Conservation (phyloP, 1,140 invertebrate species). For the Drusus annulatus region DNA sequence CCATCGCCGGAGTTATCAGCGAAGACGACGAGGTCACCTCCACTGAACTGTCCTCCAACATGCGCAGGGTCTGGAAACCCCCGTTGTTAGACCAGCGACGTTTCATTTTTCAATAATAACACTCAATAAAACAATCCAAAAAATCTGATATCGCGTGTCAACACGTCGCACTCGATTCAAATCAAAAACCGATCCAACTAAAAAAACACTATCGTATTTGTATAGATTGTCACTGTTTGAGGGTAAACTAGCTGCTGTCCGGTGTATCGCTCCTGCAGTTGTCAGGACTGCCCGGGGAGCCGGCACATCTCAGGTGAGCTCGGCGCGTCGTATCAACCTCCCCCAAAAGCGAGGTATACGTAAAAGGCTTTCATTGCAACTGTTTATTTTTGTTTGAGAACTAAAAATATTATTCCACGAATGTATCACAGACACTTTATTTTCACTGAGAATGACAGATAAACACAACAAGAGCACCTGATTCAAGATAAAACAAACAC, state of each 20-base stretch:
- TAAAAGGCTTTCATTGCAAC: constrained; percentile 8
- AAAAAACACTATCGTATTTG: too few relatives aligned
- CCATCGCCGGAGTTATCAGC: constrained; percentile 73
- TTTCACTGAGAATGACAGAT: not conserved
- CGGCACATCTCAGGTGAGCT: not conserved
- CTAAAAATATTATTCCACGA: not conserved
- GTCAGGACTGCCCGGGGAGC: not conserved
- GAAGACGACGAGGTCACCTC: constrained; percentile 83
- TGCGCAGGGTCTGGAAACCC: constrained; percentile 74
- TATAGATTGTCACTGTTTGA: not conserved
- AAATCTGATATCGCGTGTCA: not conserved
- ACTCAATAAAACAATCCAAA: not conserved
- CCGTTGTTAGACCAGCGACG: constrained; percentile 80
- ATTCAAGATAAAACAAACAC: constrained; percentile 18
- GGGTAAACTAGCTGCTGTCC: not conserved
- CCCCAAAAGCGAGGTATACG: constrained; percentile 22
- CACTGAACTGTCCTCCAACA: constrained; percentile 81
- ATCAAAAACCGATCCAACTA: too few relatives aligned
- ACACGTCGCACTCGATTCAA: not conserved
- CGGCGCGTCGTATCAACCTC: constrained; percentile 21
- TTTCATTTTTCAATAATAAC: constrained; percentile 71
- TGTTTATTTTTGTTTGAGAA: not conserved
- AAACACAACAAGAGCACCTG: constrained; percentile 22
- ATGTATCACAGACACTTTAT: constrained; percentile 1
- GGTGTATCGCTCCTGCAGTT: too few relatives aligned